Base-by-base conservation (phyloP, 2,888 invertebrate genomes). In the Priapulus caudatus region DNA sequence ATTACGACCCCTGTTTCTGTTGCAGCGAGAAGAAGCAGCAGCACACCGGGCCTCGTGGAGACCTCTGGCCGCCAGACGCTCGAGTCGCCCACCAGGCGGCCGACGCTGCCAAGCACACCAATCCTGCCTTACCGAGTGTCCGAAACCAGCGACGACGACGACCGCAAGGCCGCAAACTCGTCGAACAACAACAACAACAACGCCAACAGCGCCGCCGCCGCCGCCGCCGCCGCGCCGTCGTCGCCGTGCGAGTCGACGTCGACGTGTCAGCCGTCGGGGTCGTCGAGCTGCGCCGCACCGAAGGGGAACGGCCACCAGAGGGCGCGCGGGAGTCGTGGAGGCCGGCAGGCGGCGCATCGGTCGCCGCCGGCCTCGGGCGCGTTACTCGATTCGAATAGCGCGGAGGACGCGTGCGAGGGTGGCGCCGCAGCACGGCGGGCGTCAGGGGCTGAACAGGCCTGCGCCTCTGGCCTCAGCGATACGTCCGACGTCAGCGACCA, bases 11-110 rank as follows among this genome's bases (percentile, higher is more conserved):
- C n/a, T n/a, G n/a, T 72, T 74, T 61, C 77, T 89, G 90, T 87
- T 75, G 88, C 90, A 64, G 84, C 92, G 84, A 88, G 91, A 65
- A 81, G 93, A 67, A 90, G 92, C 72, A 88, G 88, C 70, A 93
- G 93, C 64, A 92, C 95, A 55, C 93, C 95, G 15, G 93, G 92
- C 46, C 78, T 93, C 64, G 85, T 95, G 63, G 93, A 95, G 75
- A 89, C 91, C 54, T 80, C 82, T 63, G 92, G 92, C 54, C 84
- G 87, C 66, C 79, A 89, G 61, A 84, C 92, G 54, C 76, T 90
- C 61, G 89, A 90, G 74, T 84, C 33, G 20, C 4, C 43, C 1
- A 33, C 21, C 10, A n/a, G 10, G 10, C 10, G 10, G 33, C 33
- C 33, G 33, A n/a, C 33, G 10, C 10, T n/a, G 33, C 33, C 33